Conservation (phyloP, 2,113 vertebrate species). For the Otis tarda region DNA sequence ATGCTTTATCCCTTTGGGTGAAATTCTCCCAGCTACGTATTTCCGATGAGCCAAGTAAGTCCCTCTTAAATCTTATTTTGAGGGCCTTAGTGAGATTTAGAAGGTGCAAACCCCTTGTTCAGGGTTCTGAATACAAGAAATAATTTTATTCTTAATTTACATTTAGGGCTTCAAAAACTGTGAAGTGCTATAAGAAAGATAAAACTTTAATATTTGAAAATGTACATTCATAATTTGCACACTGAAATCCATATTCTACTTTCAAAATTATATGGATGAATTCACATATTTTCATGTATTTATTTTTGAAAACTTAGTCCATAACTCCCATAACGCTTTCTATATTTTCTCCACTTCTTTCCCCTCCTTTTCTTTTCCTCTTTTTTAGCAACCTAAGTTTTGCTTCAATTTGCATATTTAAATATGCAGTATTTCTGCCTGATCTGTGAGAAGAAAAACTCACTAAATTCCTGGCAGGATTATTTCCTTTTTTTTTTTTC, state of each 20-base stretch:
- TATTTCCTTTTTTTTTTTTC: slow-evolving; percentile 6
- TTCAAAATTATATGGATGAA: background rate
- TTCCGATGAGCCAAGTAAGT: background rate
- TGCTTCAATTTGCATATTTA: slow-evolving; percentile 47
- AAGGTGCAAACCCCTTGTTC: background rate
- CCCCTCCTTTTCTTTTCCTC: fast-evolving
- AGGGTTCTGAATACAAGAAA: background rate
- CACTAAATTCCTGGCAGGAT: slow-evolving; percentile 49
- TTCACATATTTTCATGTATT: background rate
- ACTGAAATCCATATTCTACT: background rate
- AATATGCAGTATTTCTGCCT: slow-evolving; percentile 43
- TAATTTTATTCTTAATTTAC: background rate
- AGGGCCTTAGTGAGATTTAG: background rate
- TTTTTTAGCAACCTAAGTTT: background rate
- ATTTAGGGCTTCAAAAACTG: background rate
- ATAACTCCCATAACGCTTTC: background rate
- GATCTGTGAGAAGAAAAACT: slow-evolving; percentile 59
- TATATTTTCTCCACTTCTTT: background rate
- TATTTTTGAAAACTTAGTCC: background rate
- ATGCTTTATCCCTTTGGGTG: background rate
- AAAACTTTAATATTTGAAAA: background rate
- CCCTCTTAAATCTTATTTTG: slow-evolving; percentile 18
- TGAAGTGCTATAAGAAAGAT: background rate
- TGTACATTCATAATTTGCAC: background rate
- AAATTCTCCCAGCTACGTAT: background rate